phyloP scores from a whole-genome alignment of 2,113 vertebrate genomes.

The Mastomys coucha region DNA sequence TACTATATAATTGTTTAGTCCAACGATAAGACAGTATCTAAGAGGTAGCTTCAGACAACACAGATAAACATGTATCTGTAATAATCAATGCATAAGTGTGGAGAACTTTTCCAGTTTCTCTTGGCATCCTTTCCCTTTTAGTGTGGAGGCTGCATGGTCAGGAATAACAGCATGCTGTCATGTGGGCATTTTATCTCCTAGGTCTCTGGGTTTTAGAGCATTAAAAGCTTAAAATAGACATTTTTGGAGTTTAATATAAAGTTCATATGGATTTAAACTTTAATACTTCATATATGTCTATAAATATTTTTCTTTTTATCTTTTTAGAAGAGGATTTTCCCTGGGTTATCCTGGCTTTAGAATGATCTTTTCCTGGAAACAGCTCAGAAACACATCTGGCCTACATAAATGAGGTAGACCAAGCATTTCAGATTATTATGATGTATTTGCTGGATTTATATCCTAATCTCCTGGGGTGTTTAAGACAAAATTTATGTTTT shows the following conservation, averaged over 20 bases:
- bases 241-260: constrained; percentile 57
- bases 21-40: not conserved
- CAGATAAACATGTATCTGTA: not conserved
- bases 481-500: not conserved
- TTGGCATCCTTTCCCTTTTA: not conserved
- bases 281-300: constrained; percentile 6
- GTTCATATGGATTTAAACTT: constrained; percentile 49
- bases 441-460: constrained; percentile 12
- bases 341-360: constrained; percentile 2
- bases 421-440: not conserved
- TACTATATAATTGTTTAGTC: not conserved
- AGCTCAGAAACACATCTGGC: not conserved
- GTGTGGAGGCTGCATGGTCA: not conserved
- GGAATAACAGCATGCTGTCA: not conserved
- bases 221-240: constrained; percentile 36
- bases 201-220: constrained; percentile 15
- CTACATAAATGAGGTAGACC: not conserved
- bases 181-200: constrained; percentile 18
- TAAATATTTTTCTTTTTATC: constrained; percentile 44
- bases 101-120: not conserved
- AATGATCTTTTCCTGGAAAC: constrained; percentile 39
- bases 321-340: constrained; percentile 6
- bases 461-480: not conserved
- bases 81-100: constrained; percentile 42
- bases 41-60: not conserved